A percentile compares a stretch with the other conserved stretches of the same genome.
These are phyloP conservation scores for Coreius guichenoti DNA, from an alignment of 2,797 vertebrate genomes.

Conservation along the genomic window DNA sequence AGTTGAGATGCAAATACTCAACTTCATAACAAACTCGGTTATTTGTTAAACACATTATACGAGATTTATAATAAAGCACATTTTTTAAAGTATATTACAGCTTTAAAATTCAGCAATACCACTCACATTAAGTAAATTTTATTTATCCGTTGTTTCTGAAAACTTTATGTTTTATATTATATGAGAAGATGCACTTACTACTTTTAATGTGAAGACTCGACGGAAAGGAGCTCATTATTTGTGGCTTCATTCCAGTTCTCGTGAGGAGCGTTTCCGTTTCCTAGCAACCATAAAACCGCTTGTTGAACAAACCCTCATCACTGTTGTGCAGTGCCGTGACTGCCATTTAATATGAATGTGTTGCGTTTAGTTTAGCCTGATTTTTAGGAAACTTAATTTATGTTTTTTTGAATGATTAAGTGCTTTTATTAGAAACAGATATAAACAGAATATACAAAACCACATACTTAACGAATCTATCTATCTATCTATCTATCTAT, in stretches of 20 bases:
- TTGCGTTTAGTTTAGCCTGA: background rate
- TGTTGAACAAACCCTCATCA: background rate
- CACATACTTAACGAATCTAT: background rate
- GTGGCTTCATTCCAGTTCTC: background rate
- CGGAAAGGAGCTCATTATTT: background rate
- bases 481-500: background rate
- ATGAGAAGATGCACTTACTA: no score
- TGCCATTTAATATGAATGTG: background rate
- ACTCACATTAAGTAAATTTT: background rate
- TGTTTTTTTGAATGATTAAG: background rate
- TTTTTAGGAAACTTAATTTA: background rate
- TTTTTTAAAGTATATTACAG: background rate
- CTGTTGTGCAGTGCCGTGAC: background rate
- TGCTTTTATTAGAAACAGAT: background rate
- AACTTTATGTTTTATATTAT: background rate
- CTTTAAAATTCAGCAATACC: background rate
- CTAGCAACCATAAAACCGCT: background rate
- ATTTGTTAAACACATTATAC: background rate
- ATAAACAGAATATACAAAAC: background rate
- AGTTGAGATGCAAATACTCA: background rate
- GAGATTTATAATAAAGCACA: background rate
- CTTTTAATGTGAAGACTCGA: background rate
- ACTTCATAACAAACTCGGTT: no score
- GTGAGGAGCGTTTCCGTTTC: conserved; percentile 2
- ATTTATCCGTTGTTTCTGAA: no score